phyloP scores from a whole-genome alignment of 2,888 invertebrate genomes.

The Drosophila tanythrix region DNA sequence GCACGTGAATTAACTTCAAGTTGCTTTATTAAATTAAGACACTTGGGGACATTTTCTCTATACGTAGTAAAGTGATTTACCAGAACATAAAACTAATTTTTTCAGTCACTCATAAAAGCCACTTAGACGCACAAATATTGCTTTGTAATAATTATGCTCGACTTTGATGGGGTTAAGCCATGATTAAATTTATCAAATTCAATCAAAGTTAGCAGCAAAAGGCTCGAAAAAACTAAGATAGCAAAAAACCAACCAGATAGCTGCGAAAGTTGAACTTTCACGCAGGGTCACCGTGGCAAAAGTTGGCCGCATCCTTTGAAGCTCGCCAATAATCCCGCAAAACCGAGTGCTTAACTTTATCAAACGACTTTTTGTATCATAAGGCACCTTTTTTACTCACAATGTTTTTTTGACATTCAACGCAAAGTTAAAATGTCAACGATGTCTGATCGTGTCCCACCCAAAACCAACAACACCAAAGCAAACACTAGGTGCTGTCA shows the following conservation, averaged over 20 bases:
- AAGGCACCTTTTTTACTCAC: conserved; percentile 38
- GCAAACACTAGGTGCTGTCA: conserved; percentile 38
- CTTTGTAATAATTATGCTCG: conserved; percentile 48
- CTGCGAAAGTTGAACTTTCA: conserved; percentile 58
- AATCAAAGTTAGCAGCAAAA: conserved; percentile 54
- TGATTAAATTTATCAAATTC: conserved; percentile 71
- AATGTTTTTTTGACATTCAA: conserved; percentile 62
- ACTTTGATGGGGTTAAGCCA: conserved; percentile 65
- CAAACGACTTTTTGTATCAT: conserved; percentile 36
- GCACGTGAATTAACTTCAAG: neutral
- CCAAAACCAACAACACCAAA: conserved; percentile 19
- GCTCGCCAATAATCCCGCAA: conserved; percentile 74
- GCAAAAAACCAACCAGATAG: conserved; percentile 23
- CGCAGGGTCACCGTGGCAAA: conserved; percentile 23
- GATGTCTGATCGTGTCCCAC: conserved; percentile 63
- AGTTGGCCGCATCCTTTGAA: conserved; percentile 69
- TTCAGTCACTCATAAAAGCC: neutral
- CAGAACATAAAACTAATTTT: neutral
- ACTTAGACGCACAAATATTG: conserved; percentile 5
- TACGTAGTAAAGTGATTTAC: neutral
- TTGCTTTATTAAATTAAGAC: neutral
- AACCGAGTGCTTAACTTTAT: conserved; percentile 76
- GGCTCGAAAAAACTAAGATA: conserved; percentile 22
- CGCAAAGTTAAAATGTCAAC: conserved; percentile 78
- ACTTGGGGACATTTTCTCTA: too few species aligned